Evolutionary conservation across 2,888 invertebrate genomes (phyloP).

Genomic region (Eristalinus aeneus): DNA sequence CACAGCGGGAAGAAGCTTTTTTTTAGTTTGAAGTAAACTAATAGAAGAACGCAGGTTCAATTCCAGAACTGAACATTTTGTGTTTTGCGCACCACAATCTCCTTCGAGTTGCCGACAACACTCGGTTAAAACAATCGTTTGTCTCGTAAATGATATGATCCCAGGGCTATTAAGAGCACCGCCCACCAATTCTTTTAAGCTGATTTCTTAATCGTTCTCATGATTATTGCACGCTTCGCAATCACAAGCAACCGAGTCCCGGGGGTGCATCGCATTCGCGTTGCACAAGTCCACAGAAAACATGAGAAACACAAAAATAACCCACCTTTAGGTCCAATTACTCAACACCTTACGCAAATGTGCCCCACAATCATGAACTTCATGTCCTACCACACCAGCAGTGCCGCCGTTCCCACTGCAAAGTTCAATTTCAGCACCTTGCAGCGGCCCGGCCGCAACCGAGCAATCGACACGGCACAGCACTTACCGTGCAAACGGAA

Average conservation of each 20-base stretch:
- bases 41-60: too few species aligned
- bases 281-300: background rate
- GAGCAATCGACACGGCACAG: background rate
- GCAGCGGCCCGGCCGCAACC: conserved; percentile 5
- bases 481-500: conserved; percentile 23
- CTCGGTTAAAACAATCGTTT: background rate
- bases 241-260: conserved; percentile 23
- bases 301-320: conserved; percentile 6
- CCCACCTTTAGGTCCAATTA: conserved; percentile 59
- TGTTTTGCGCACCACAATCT: too few species aligned
- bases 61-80: too few species aligned
- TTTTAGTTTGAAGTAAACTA: too few species aligned
- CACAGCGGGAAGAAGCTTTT: too few species aligned
- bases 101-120: too few species aligned
- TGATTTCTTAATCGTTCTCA: conserved; percentile 40
- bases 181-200: conserved; percentile 1
- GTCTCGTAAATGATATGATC: background rate
- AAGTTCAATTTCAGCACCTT: conserved; percentile 65
- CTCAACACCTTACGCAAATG: conserved; percentile 71
- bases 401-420: conserved; percentile 30
- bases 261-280: conserved; percentile 8
- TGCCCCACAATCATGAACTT: conserved; percentile 70
- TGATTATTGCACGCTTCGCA: conserved; percentile 39
- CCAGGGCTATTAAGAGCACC: background rate
- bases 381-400: conserved; percentile 58